Evolutionary conservation across 2,888 invertebrate species (phyloP).

Genomic region (Cenopis cana): DNA sequence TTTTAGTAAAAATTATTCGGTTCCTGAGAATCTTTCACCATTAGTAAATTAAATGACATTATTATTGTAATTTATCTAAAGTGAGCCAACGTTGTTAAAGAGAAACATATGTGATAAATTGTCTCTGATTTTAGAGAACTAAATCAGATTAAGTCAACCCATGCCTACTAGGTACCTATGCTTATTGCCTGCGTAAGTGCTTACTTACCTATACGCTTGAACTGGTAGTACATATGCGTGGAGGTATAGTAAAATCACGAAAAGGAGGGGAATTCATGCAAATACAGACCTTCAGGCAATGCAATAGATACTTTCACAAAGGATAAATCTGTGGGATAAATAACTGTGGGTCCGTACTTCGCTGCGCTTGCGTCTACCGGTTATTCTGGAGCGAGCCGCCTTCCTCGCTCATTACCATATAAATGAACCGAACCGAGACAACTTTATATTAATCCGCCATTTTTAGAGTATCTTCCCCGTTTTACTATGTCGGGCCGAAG

Average conservation of each 20-base stretch:
- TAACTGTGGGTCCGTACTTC: constrained; percentile 18
- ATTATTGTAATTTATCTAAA: no score
- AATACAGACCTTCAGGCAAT: background rate
- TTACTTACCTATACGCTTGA: background rate
- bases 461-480: constrained; percentile 55
- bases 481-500: constrained; percentile 46
- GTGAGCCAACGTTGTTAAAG: no score
- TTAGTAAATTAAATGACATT: no score
- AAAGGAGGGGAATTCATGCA: background rate
- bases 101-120: no score
- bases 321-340: background rate
- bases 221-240: background rate
- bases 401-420: constrained; percentile 79
- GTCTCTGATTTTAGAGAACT: background rate
- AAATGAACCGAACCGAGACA: constrained; percentile 80
- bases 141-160: background rate
- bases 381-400: constrained; percentile 70
- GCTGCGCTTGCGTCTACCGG: constrained; percentile 60
- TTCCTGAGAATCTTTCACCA: no score
- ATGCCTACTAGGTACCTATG: background rate
- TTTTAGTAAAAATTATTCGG: no score
- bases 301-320: background rate
- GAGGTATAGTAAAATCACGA: background rate
- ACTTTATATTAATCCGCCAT: constrained; percentile 75
- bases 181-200: no score